phyloP scores from a whole-genome alignment of 1,140 invertebrate species.

The Ericerus pela region DNA sequence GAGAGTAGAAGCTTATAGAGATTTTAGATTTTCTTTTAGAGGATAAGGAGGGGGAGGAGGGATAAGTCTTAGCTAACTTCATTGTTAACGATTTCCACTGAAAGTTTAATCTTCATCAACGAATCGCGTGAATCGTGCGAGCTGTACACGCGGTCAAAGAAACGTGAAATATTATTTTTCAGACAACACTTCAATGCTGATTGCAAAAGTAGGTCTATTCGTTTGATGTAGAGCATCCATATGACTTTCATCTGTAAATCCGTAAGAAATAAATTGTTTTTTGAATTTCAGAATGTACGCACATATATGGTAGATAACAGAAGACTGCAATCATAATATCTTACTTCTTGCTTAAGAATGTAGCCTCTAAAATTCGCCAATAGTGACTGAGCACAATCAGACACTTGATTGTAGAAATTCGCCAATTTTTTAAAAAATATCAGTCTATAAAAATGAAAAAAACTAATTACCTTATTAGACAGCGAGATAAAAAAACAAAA shows the following conservation, averaged over 20 bases:
- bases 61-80: background rate
- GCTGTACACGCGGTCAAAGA: background rate
- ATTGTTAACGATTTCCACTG: background rate
- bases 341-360: background rate
- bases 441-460: background rate
- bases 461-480: background rate
- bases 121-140: background rate
- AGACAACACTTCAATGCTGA: background rate
- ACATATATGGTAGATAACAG: background rate
- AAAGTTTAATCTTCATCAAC: background rate
- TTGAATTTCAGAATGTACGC: background rate
- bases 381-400: background rate
- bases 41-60: background rate
- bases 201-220: background rate
- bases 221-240: background rate
- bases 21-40: background rate
- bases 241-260: background rate
- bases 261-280: background rate
- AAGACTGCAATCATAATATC: background rate
- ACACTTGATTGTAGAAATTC: background rate
- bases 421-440: background rate
- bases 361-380: background rate
- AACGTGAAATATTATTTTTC: background rate
- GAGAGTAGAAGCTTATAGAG: too few species aligned
- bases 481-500: background rate